Evolutionary conservation across 1,140 invertebrate species (phyloP), one percentile per base, ranked within the genome.

Genomic region (Heliothis subflexa): DNA sequence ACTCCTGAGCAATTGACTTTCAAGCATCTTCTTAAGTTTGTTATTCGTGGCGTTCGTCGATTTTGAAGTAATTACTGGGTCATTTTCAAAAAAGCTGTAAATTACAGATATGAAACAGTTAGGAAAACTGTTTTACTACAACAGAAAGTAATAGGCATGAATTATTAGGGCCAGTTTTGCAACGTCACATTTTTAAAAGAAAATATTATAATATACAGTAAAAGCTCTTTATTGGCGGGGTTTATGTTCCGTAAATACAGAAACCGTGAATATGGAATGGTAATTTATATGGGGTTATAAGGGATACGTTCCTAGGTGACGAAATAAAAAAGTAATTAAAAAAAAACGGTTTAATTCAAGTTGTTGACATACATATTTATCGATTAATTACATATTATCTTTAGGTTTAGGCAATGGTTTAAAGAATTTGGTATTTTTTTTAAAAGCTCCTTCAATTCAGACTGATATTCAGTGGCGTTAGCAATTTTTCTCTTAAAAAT

Each of bases 401-500:
- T 72, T 0, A 72, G 52, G 52, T 21, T 57, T 72, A 72, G 25
- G 50, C 52, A 72, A 55, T 55, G 13, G 54, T 47, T 62, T 57
- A 13, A 72, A 81, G 57, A 79, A 79, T 79, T 72, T 79, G 40
- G 78, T 79, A 40, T 61, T 82, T 74, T 82, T 80, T 85, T 83
- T 54, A 80, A 81, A 64, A 80, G 79, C 78, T 81, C 74, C 71
- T 18, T 75, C 78, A 83, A 81, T 81, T 81, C 78, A 81, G 66
- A 82, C 75, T 73, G 78, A 81, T 81, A 81, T 11, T n/a, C 79
- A 86, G 73, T 82, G 47, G 81, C 74, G 78, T 81, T 82, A 82
- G 80, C 79, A 81, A 81, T 80, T 85, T 86, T 52, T 74, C 78
- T 85, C 78, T 82, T 81, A 73, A 85, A 82, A 78, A 62, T 82